Evolutionary conservation across 1,140 invertebrate genomes (phyloP).

Genomic region (Drosophila arawakana): DNA sequence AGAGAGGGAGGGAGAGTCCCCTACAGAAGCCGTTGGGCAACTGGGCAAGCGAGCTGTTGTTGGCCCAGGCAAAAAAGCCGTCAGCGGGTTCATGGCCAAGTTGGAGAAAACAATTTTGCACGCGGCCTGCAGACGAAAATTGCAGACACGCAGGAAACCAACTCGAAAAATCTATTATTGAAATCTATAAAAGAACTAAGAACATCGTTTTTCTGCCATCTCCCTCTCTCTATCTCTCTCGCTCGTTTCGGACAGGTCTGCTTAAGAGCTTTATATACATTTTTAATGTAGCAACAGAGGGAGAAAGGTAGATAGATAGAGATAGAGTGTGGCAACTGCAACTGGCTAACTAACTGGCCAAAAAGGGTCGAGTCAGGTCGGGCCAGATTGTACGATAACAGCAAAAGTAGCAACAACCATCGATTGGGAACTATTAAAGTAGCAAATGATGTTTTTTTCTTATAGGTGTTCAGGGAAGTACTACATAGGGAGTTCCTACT

Average conservation of each 20-base stretch:
- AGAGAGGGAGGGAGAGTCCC: constrained; percentile 11
- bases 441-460: constrained; percentile 72
- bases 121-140: constrained; percentile 75
- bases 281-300: constrained; percentile 65
- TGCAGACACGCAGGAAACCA: constrained; percentile 77
- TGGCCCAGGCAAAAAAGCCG: constrained; percentile 24
- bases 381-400: constrained; percentile 65
- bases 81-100: constrained; percentile 56
- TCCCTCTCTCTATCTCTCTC: not conserved
- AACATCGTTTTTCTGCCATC: constrained; percentile 16
- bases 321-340: constrained; percentile 15
- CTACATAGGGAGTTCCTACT: constrained; percentile 28
- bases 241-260: constrained; percentile 57
- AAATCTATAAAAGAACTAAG: constrained; percentile 77
- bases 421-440: constrained; percentile 71
- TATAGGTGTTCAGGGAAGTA: constrained; percentile 7
- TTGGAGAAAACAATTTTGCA: constrained; percentile 79
- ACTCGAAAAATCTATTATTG: constrained; percentile 84
- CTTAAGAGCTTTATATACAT: constrained; percentile 83
- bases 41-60: constrained; percentile 19
- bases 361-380: constrained; percentile 67
- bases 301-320: constrained; percentile 15
- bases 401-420: constrained; percentile 57
- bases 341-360: constrained; percentile 77
- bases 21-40: constrained; percentile 35